These are phyloP conservation scores for Oeneis ivallda DNA, from an alignment of 2,888 invertebrate species.

Conservation along the genomic window DNA sequence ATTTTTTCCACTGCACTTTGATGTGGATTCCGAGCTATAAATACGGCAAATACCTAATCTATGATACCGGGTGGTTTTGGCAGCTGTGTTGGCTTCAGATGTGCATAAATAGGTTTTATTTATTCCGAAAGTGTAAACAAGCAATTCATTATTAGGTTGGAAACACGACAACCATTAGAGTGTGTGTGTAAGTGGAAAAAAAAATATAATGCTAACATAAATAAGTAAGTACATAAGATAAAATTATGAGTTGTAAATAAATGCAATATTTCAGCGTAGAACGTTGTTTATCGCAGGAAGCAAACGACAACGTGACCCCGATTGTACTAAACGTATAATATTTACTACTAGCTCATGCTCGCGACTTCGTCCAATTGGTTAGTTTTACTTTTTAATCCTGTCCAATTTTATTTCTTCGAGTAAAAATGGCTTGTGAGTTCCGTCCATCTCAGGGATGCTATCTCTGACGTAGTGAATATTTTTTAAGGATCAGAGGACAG, in stretches of 20 bases:
- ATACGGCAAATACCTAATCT: not conserved
- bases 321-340: slow-evolving; percentile 26
- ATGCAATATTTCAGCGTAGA: slow-evolving; percentile 27
- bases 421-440: too few relatives aligned
- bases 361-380: too few relatives aligned
- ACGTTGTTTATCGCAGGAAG: slow-evolving; percentile 37
- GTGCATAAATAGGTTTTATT: not conserved
- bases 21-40: slow-evolving; percentile 2
- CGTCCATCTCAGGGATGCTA: too few relatives aligned
- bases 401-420: too few relatives aligned
- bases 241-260: slow-evolving; percentile 16
- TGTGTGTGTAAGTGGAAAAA: slow-evolving; percentile 1
- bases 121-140: not conserved
- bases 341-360: too few relatives aligned
- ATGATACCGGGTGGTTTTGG: not conserved
- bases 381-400: too few relatives aligned
- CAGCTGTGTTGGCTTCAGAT: not conserved
- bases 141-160: not conserved
- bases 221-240: slow-evolving; percentile 1
- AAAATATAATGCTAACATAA: not conserved
- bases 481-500: too few relatives aligned
- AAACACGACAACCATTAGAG: not conserved
- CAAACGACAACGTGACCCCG: slow-evolving; percentile 37
- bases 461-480: too few relatives aligned
- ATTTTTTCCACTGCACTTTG: not conserved